Evolutionary conservation across 1,140 invertebrate genomes (phyloP).

Genomic region (Drosophila novamexicana): DNA sequence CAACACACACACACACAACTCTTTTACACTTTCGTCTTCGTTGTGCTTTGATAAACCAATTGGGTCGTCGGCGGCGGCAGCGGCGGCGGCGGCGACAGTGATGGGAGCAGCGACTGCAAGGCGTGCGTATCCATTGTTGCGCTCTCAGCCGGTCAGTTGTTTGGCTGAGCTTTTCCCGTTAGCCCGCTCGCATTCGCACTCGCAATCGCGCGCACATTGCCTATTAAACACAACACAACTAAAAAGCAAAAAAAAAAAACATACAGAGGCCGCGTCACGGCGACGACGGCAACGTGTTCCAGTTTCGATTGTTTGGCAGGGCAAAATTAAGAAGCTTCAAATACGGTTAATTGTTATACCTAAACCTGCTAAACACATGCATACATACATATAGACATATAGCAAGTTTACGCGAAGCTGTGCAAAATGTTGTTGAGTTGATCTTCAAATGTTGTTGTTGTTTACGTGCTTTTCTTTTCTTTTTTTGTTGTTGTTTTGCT

Average conservation of each 20-base stretch:
- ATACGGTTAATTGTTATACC: slow-evolving; percentile 28
- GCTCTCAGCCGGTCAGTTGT: slow-evolving; percentile 52
- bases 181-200: slow-evolving; percentile 44
- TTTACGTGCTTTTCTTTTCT: slow-evolving; percentile 6
- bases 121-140: slow-evolving; percentile 34
- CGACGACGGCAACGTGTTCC: slow-evolving; percentile 44
- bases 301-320: slow-evolving; percentile 40
- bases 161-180: slow-evolving; percentile 63
- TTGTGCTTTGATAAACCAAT: slow-evolving; percentile 39
- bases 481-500: slow-evolving; percentile 23
- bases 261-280: slow-evolving; percentile 22
- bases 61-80: background rate
- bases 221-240: slow-evolving; percentile 49
- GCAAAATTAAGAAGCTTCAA: slow-evolving; percentile 28
- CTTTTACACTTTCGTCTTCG: slow-evolving; percentile 10
- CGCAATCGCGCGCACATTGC: slow-evolving; percentile 29
- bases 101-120: slow-evolving; percentile 20
- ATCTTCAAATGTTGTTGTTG: slow-evolving; percentile 13
- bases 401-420: background rate
- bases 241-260: slow-evolving; percentile 3
- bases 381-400: background rate
- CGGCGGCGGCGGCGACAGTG: background rate
- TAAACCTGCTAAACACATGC: background rate
- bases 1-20: background rate
- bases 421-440: slow-evolving; percentile 3